phyloP scores from a whole-genome alignment of 2,888 invertebrate genomes.

The Lepidochrysops patricia region DNA sequence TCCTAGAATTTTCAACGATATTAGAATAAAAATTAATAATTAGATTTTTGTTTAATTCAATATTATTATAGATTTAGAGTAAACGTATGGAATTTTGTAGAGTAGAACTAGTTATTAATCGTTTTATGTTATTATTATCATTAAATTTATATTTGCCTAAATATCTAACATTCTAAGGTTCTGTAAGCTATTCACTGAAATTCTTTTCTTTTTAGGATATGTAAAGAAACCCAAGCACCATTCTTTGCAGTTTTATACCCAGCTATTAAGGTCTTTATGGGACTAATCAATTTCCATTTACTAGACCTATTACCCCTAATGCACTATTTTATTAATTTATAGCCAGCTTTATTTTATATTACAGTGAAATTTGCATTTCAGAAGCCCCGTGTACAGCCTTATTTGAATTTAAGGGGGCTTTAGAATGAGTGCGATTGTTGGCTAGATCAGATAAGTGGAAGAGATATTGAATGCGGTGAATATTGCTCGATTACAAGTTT shows the following conservation, averaged over 20 bases:
- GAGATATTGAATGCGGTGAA: slow-evolving; percentile 45
- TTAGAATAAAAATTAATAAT: not conserved
- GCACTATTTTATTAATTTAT: slow-evolving; percentile 2
- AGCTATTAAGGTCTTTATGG: not conserved
- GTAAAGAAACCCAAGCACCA: not conserved
- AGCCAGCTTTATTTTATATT: not conserved
- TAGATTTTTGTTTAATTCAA: too few relatives aligned
- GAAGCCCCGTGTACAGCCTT: slow-evolving; percentile 20
- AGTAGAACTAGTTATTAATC: too few relatives aligned
- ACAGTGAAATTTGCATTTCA: not conserved
- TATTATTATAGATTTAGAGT: too few relatives aligned
- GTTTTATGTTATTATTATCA: too few relatives aligned
- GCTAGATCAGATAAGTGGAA: slow-evolving; percentile 57
- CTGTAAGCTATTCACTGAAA: too few relatives aligned
- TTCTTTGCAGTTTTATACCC: not conserved
- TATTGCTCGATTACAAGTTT: slow-evolving; percentile 36
- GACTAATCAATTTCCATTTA: not conserved
- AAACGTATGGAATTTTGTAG: too few relatives aligned
- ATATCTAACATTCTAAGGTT: not conserved
- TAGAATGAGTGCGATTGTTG: slow-evolving; percentile 53
- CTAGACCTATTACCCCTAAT: not conserved
- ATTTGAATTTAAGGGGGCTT: slow-evolving; percentile 36
- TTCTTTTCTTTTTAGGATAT: too few relatives aligned
- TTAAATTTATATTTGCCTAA: not conserved
- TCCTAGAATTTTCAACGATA: not conserved